Evolutionary conservation across 2,113 vertebrate genomes (phyloP), one percentile per base, ranked within the genome.

Genomic region (Melospiza georgiana): DNA sequence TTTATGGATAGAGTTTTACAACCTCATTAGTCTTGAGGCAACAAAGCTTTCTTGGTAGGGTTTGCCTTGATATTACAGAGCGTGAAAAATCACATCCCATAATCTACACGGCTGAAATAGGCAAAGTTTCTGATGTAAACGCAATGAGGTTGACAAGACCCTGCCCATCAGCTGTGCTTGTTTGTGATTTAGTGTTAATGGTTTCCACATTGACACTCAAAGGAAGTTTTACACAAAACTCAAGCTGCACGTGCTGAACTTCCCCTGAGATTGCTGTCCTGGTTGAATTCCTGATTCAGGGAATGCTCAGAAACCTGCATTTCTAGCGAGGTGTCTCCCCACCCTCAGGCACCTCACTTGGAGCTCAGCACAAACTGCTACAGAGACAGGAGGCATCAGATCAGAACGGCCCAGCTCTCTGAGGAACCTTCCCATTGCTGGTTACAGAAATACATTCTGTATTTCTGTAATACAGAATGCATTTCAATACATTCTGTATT

Each of bases 11-110:
- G 88, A 90, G 76, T 94, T 97, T 96, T 97, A 95, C 95, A 96
- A 97, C 93, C 96, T 97, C 95, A 95, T 97, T 97, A 97, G 95
- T 96, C 95, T 93, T 84, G 92, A 96, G 92, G 93, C 87, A 89
- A 96, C 93, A 97, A 92, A 95, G 95, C 93, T 91, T 96, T 91
- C 87, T 94, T 93, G 93, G 74, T 89, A 87, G 93, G 84, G 93
- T 91, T 95, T 91, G 94, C 77, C 74, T 94, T 87, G 91, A 87
- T 87, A 94, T 82, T 95, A 95, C 84, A 85, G 91, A 94, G 84
- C 84, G 28, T 97, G 93, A 89, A 95, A 95, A 96, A 97, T 96
- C 89, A 89, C 93, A 95, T 92, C 91, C 89, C 84, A 39, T 93
- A 87, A 95, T 95, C 84, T 84, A 76, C 87, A 84, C 1, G 7